A percentile compares a stretch with the other conserved stretches of the same genome.
phyloP scores from a whole-genome alignment of 2,797 vertebrate species.

The Oophaga sylvatica region DNA sequence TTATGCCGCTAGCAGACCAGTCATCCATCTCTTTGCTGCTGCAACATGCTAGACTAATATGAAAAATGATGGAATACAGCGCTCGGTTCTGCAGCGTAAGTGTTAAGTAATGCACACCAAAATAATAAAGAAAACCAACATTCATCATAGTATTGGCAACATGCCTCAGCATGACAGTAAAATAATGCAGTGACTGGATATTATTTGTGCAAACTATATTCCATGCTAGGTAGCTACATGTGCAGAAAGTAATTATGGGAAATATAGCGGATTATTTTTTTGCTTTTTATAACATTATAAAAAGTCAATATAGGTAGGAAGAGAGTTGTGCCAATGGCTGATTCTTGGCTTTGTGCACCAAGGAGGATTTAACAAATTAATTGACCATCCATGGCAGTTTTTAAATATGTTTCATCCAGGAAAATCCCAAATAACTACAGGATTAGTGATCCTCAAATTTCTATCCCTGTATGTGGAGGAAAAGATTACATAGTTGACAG shows the following conservation, averaged over 20 bases:
- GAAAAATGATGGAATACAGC: slow-evolving; percentile 54
- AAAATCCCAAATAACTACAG: slow-evolving; percentile 17
- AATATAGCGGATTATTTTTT: slow-evolving; percentile 23
- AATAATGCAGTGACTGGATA: slow-evolving; percentile 47
- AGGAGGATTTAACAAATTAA: slow-evolving; percentile 23
- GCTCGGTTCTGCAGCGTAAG: slow-evolving; percentile 41
- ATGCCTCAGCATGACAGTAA: slow-evolving; percentile 52
- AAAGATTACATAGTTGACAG: slow-evolving; percentile 1
- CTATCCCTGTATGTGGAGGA: neutral
- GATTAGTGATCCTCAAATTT: neutral
- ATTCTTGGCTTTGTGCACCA: neutral
- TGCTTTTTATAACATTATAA: slow-evolving; percentile 24
- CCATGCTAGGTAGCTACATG: slow-evolving; percentile 32
- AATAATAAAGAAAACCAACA: slow-evolving; percentile 53
- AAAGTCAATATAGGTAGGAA: slow-evolving; percentile 10
- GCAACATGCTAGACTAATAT: slow-evolving; percentile 48
- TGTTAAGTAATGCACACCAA: slow-evolving; percentile 58
- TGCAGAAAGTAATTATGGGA: slow-evolving; percentile 39
- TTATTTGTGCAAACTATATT: slow-evolving; percentile 54
- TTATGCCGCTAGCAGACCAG: slow-evolving; percentile 49
- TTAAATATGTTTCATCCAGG: neutral
- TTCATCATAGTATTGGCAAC: slow-evolving; percentile 51
- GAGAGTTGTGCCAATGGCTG: slow-evolving; percentile 3
- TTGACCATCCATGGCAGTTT: neutral
- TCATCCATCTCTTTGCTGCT: slow-evolving; percentile 52